Base-by-base conservation (phyloP, 1,140 invertebrate species). In the Colletes latitarsis region DNA sequence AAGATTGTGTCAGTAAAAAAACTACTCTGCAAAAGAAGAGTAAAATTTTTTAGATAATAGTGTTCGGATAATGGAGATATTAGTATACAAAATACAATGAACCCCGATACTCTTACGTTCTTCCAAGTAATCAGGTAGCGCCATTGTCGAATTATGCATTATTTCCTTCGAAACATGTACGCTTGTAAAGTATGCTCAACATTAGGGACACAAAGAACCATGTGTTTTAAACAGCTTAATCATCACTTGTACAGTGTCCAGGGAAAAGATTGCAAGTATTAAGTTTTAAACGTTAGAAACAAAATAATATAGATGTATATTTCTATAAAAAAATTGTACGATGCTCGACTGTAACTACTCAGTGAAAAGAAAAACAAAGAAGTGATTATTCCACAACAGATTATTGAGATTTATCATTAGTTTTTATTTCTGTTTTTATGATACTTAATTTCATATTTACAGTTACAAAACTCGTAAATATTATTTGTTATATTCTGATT, bases 141-240 rank as follows among this genome's bases (percentile, higher is more conserved):
- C n/a, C 64, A 64, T 17, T 14, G 15, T 53, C 12, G 17, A 15
- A 9, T n/a, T 15, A 14, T 14, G 19, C n/a, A 55, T 75, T 21
- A 17, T 66, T 43, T 39, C n/a, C 39, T 21, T 41, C 46, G 10
- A 17, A 39, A 57, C 15, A 57, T 39, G 9, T 69, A 39, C 49
- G 15, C 9, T 30, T 14, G 57, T 10, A 30, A 46, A 58, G 9
- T 43, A 68, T 49, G 75, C 43, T 77, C 55, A 69, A 69, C 39
- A 60, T 60, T 15, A 21, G 55, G 0, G 0, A 30, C 30, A 30
- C 30, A 69, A n/a, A 5, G 4, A 30, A 68, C 19, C 17, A 39
- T 62, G 46, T 52, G 46, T 57, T 46, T 77, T 71, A 74, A 71
- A 53, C 39, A 1, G 68, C 58, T 78, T 72, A 30, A 63, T 14